Evolutionary conservation across 2,888 invertebrate species (phyloP).

Genomic region (Dysmachus trigonus): DNA sequence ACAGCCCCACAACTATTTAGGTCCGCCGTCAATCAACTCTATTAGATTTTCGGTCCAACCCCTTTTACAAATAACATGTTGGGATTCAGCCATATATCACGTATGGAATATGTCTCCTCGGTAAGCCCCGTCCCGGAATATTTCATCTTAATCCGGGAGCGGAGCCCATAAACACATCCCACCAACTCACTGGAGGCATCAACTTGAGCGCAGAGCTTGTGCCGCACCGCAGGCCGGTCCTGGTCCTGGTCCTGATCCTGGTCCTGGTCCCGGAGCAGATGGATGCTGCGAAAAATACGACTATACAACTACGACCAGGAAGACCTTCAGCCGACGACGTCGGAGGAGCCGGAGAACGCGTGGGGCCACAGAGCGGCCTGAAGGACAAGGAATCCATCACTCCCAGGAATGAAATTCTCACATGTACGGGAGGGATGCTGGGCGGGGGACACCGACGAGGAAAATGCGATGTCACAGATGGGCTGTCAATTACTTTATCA

Average conservation of each 20-base stretch:
- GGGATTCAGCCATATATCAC: slow-evolving; percentile 38
- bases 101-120: slow-evolving; percentile 34
- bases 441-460: background rate
- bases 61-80: slow-evolving; percentile 43
- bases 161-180: slow-evolving; percentile 34
- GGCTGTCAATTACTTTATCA: slow-evolving; percentile 49
- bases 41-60: slow-evolving; percentile 41
- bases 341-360: background rate
- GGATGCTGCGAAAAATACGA: background rate
- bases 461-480: slow-evolving; percentile 47
- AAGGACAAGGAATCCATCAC: slow-evolving; percentile 45
- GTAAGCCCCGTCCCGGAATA: slow-evolving; percentile 36
- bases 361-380: background rate
- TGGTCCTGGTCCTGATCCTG: background rate
- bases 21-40: slow-evolving; percentile 45
- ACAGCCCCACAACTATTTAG: slow-evolving; percentile 2
- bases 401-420: slow-evolving; percentile 35
- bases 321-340: background rate
- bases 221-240: background rate
- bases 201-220: background rate
- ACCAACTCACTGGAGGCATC: background rate
- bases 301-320: background rate
- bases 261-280: background rate
- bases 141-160: slow-evolving; percentile 41
- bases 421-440: background rate